Evolutionary conservation across 2,113 vertebrate species (phyloP).

Genomic region (Petrocephalus zakoni): DNA sequence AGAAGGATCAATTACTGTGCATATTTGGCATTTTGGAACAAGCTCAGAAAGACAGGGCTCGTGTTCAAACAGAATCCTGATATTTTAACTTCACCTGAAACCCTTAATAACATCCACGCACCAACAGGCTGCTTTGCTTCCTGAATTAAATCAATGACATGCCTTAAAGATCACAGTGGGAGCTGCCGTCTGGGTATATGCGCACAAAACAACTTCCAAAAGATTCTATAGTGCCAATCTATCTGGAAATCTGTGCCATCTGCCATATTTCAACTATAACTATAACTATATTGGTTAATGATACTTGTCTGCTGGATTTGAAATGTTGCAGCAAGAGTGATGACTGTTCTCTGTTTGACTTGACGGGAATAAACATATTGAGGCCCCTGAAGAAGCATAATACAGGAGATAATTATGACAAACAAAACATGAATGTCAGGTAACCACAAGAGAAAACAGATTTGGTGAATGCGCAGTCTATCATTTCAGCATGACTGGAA

Average conservation of each 20-base stretch:
- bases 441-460: not conserved
- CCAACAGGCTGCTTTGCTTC: not conserved
- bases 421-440: slow-evolving; percentile 10
- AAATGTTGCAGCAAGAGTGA: not conserved
- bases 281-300: not conserved
- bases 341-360: not conserved
- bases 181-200: not conserved
- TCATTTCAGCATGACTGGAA: not conserved
- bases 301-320: not conserved
- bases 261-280: too few relatives aligned
- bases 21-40: not conserved
- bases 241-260: not conserved
- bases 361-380: not conserved
- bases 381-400: not conserved
- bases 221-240: not conserved
- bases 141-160: not conserved
- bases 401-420: not conserved
- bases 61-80: not conserved
- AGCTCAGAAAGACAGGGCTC: not conserved
- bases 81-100: not conserved
- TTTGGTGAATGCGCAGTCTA: not conserved
- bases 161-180: slow-evolving; percentile 9
- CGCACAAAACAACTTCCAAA: not conserved
- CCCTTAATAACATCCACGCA: not conserved
- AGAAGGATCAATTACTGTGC: slow-evolving; percentile 13